Base-by-base conservation (phyloP, 1,140 invertebrate species). In the Drosophila burlai region DNA sequence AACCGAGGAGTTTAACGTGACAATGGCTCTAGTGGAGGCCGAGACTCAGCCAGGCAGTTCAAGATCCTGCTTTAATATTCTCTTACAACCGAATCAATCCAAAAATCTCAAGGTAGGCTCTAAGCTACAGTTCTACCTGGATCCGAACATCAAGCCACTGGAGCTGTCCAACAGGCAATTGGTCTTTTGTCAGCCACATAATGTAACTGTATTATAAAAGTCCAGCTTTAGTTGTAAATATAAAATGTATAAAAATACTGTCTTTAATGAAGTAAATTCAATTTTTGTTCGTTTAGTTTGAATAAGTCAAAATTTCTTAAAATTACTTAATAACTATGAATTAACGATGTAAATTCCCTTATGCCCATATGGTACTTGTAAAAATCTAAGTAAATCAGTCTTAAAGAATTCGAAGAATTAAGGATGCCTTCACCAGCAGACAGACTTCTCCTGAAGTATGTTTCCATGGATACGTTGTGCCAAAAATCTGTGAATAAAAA, bases 391-490 rank as follows among this genome's bases (percentile, higher is more conserved):
- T 46, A 52, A 43, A 66, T 78, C 76, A 80, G 76, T 80, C 76
- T 80, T 65, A 0, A 47, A 29, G 15, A 13, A 50, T 36, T 59
- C 2, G 4, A 21, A 21, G 4, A 7, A 10, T n/a, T n/a, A n/a
- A 24, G 11, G 15, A n/a, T 21, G n/a, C 26, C 3, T n/a, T 80
- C 21, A 80, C 78, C 78, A 80, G 69, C 78, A 80, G 0, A 80
- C 62, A 7, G 63, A 62, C 43, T 80, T 80, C 13, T 80, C 78
- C n/a, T 80, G 78, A 0, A 80, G 26, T 24, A 80, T 57, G 29
- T 61, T 75, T 2, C 18, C 61, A 66, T 80, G 76, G 5, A 80
- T 59, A 10, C 76, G 69, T 38, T 75, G 78, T 2, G 76, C 77
- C 13, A 80, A 15, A 54, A 80, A 80, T 45, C 78, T 80, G 42